Conservation (phyloP, 2,888 invertebrate genomes). For the Stenurella melanura region DNA sequence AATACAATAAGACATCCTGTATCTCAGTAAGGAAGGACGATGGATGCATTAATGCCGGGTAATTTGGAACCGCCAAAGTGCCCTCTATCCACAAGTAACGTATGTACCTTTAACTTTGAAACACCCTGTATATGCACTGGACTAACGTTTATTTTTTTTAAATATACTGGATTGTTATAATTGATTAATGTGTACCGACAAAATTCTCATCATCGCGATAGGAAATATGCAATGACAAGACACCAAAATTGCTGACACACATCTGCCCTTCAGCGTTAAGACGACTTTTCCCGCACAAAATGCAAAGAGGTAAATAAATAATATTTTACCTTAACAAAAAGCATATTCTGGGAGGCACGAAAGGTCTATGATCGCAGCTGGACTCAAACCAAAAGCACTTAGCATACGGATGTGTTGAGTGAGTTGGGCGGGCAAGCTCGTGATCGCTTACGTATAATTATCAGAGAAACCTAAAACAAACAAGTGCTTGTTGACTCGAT, state of each 20-base stretch:
- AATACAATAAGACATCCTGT: too few relatives aligned
- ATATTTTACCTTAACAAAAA: conserved; percentile 27
- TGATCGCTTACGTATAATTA: conserved; percentile 73
- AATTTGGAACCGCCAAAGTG: too few relatives aligned
- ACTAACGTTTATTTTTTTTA: not conserved
- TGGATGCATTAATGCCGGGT: too few relatives aligned
- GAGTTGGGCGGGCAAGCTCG: conserved; percentile 70
- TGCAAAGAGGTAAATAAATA: not conserved
- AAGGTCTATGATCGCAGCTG: conserved; percentile 49
- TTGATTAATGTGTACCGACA: not conserved
- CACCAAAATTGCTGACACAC: not conserved
- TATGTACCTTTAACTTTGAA: too few relatives aligned
- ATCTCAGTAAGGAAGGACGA: too few relatives aligned
- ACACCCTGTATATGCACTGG: too few relatives aligned
- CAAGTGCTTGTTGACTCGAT: conserved; percentile 72
- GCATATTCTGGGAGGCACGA: conserved; percentile 39
- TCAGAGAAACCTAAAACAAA: conserved; percentile 72
- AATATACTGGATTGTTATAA: not conserved
- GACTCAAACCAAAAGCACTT: conserved; percentile 59
- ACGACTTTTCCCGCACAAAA: conserved; percentile 19
- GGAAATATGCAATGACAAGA: not conserved
- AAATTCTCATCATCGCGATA: not conserved
- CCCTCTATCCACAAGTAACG: too few relatives aligned
- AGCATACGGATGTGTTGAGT: conserved; percentile 70
- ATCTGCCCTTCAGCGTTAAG: not conserved